Conservation (phyloP, 2,888 invertebrate genomes). For the Patella pellucida region DNA sequence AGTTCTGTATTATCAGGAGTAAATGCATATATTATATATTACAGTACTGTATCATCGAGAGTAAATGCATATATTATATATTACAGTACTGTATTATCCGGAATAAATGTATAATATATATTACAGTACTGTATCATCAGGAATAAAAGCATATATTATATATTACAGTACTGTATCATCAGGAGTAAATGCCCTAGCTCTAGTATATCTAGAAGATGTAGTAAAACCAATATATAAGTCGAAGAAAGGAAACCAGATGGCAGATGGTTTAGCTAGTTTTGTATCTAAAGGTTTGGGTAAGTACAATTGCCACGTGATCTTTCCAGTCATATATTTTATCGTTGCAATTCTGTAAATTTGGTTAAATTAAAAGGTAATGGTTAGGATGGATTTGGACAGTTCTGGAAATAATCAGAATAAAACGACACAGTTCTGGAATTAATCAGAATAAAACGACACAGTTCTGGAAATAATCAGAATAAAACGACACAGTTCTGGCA, state of each 20-base stretch:
- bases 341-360: no score
- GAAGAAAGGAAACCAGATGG: conserved; percentile 62
- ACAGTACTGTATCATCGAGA: no score
- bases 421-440: no score
- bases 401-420: no score
- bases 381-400: no score
- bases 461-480: no score
- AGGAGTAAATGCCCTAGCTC: conserved; percentile 90
- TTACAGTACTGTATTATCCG: conserved; percentile 87
- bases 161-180: conserved; percentile 85
- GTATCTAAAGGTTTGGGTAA: conserved; percentile 48
- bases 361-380: no score
- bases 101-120: conserved; percentile 80
- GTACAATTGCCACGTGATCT: background rate
- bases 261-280: conserved; percentile 37
- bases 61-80: background rate
- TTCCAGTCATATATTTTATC: no score
- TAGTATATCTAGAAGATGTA: conserved; percentile 90
- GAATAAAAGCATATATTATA: background rate
- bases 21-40: conserved; percentile 77
- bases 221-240: conserved; percentile 78
- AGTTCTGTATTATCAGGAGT: conserved; percentile 92
- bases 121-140: no score
- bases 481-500: no score
- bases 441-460: no score